Conservation (phyloP, 2,888 invertebrate species). For the Hecatera dysodea region DNA sequence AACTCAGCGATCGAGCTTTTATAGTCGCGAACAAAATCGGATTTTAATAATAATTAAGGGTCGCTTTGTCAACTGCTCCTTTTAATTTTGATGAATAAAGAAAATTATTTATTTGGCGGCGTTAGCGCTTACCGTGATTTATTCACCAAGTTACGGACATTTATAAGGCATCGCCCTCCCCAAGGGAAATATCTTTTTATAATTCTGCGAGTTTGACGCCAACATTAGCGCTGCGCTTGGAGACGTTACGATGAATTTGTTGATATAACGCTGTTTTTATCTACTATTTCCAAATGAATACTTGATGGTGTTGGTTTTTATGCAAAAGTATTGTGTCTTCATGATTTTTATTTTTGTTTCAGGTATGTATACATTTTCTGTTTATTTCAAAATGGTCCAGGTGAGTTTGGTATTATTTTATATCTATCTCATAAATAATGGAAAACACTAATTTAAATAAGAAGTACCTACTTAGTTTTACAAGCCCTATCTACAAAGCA, state of each 20-base stretch:
- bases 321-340: slow-evolving; percentile 9
- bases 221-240: slow-evolving; percentile 73
- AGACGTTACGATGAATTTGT: slow-evolving; percentile 66
- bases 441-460: not conserved
- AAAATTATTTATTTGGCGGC: slow-evolving; percentile 89
- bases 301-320: not conserved
- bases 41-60: slow-evolving; percentile 85
- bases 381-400: slow-evolving; percentile 23
- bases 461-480: not conserved
- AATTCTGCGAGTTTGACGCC: slow-evolving; percentile 78
- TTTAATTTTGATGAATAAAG: slow-evolving; percentile 91
- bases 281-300: not conserved
- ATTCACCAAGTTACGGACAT: slow-evolving; percentile 84
- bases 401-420: slow-evolving; percentile 45
- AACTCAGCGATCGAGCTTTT: slow-evolving; percentile 67
- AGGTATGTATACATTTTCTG: slow-evolving; percentile 66
- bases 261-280: slow-evolving; percentile 53
- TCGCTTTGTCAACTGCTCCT: slow-evolving; percentile 89
- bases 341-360: slow-evolving; percentile 65
- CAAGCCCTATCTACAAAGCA: not conserved
- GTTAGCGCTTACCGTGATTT: slow-evolving; percentile 87
- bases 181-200: slow-evolving; percentile 83
- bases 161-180: slow-evolving; percentile 80
- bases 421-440: not conserved
- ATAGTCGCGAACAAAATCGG: slow-evolving; percentile 80